Evolutionary conservation across 2,888 invertebrate species (phyloP).

Genomic region (Psylliodes chrysocephalus): DNA sequence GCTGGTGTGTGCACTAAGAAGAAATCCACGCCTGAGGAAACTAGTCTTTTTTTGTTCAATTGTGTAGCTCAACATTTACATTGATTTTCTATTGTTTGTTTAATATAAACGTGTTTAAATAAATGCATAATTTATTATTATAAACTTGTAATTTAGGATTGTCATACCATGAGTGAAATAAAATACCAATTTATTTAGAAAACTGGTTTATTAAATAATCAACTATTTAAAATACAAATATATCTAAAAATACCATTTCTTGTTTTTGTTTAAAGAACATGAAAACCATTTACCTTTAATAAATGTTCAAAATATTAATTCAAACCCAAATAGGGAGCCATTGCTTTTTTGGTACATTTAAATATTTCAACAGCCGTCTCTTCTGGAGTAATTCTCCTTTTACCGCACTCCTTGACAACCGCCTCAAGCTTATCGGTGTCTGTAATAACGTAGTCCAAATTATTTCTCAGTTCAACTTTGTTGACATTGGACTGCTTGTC

Average conservation of each 20-base stretch:
- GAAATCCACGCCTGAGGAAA: constrained; percentile 1
- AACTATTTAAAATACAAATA: too few relatives aligned
- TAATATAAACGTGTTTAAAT: too few relatives aligned
- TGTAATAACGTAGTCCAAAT: constrained; percentile 14
- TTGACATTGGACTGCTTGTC: constrained; percentile 11
- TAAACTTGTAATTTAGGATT: too few relatives aligned
- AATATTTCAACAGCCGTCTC: constrained; percentile 28
- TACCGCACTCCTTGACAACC: constrained; percentile 10
- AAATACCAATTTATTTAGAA: too few relatives aligned
- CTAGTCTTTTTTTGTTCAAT: not conserved
- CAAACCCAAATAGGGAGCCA: constrained; percentile 19
- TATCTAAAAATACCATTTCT: too few relatives aligned
- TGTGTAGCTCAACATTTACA: constrained; percentile 7
- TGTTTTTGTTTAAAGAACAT: too few relatives aligned
- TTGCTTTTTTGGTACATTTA: constrained; percentile 10
- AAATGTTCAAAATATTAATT: not conserved
- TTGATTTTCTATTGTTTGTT: too few relatives aligned
- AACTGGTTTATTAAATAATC: too few relatives aligned
- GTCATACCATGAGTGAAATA: too few relatives aligned
- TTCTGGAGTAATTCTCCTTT: constrained; percentile 8
- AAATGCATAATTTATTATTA: too few relatives aligned
- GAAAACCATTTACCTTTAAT: too few relatives aligned
- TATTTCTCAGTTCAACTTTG: constrained; percentile 3
- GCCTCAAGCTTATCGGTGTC: constrained; percentile 5
- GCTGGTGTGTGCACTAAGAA: not conserved